Conservation (phyloP, 1,140 invertebrate species). For the Palaemon carinicauda region DNA sequence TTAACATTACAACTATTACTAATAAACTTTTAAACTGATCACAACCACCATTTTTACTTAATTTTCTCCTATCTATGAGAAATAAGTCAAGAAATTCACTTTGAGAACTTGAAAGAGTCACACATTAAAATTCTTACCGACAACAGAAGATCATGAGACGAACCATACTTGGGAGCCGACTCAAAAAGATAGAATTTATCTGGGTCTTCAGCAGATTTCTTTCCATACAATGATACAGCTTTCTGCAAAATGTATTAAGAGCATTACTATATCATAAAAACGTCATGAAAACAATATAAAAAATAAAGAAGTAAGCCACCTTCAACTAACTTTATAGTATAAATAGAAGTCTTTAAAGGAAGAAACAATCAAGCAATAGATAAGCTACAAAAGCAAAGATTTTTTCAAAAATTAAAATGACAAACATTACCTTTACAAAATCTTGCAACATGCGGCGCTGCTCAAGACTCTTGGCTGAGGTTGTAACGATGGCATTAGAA, state of each 20-base stretch:
- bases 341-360: no score
- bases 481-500: constrained; percentile 85
- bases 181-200: constrained; percentile 77
- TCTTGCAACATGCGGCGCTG: constrained; percentile 71
- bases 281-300: neutral
- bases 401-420: neutral
- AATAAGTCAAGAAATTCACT: neutral
- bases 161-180: constrained; percentile 74
- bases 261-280: neutral
- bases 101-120: neutral
- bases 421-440: constrained; percentile 58
- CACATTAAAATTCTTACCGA: constrained; percentile 59
- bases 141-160: constrained; percentile 66
- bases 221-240: constrained; percentile 17
- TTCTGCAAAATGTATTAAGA: neutral
- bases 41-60: neutral
- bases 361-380: neutral
- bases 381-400: neutral
- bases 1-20: neutral
- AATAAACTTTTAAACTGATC: neutral
- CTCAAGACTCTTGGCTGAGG: constrained; percentile 76
- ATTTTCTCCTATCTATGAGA: no score
- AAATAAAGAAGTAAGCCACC: neutral
- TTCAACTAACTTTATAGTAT: neutral
- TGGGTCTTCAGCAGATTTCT: neutral